Percentiles rank a stretch among this genome's conserved stretches.
Evolutionary conservation across 2,797 vertebrate species (phyloP).

Genomic region (Melanotaenia pygmaea): DNA sequence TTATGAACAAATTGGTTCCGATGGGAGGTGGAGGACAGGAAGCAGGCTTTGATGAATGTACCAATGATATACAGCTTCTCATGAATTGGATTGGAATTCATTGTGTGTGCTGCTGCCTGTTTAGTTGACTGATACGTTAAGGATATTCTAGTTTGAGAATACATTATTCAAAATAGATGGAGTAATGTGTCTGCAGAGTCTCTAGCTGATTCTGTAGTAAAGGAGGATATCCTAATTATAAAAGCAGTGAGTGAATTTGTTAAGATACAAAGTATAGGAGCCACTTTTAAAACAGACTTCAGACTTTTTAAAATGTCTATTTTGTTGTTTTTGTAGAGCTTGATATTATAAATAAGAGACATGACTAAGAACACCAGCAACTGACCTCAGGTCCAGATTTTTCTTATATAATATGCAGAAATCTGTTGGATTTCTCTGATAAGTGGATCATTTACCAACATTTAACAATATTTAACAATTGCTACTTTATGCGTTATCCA

Average conservation of each 20-base stretch:
- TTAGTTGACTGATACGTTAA: conserved; percentile 59
- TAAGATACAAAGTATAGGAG: neutral
- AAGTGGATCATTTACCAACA: too few relatives aligned
- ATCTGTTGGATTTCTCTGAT: neutral
- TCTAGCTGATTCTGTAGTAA: neutral
- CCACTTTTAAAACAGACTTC: neutral
- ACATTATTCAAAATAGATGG: conserved; percentile 43
- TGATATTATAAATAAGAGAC: neutral
- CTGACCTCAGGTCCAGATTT: neutral
- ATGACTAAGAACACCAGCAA: neutral
- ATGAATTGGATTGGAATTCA: conserved; percentile 50
- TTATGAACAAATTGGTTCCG: conserved; percentile 81
- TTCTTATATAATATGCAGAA: too few relatives aligned
- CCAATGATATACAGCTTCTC: conserved; percentile 72
- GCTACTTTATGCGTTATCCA: too few relatives aligned
- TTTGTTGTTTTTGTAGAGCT: neutral
- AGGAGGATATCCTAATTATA: conserved; percentile 10
- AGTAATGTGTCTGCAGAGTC: conserved; percentile 28
- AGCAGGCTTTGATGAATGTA: conserved; percentile 78
- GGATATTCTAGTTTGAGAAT: conserved; percentile 18
- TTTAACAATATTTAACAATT: too few relatives aligned
- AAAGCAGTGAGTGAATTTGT: conserved; percentile 6
- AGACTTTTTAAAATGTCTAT: neutral
- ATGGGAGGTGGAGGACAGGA: conserved; percentile 77
- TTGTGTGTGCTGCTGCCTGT: conserved; percentile 48